Base-by-base conservation (phyloP, 1,140 invertebrate genomes). In the Bradysia coprophila region DNA sequence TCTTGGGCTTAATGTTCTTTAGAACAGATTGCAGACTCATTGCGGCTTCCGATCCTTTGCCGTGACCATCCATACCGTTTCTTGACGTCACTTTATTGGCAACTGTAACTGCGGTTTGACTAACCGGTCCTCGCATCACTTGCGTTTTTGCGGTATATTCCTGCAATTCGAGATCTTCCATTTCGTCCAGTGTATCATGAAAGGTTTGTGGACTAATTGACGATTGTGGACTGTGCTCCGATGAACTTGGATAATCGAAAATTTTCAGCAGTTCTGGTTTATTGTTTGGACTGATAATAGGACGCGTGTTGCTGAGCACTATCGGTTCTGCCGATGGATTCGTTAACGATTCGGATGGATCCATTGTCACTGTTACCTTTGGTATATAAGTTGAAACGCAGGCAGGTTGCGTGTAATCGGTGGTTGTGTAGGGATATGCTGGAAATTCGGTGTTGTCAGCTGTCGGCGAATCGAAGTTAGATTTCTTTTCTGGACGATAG, bases 51-150 rank as follows among this genome's bases (percentile, higher is more conserved):
- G 57, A 59, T 41, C 57, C 57, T 33, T 59, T 55, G 19, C 59
- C 57, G 33, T 55, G 55, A 11, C 21, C 21, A 4, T 38, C 36
- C 18, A 20, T 20, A 4, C 18, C 36, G 18, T 18, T 10, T 20
- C 36, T n/a, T 18, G 36, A 18, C 4, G 36, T 38, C 13, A 38
- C 18, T 39, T 39, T 39, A 39, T 39, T 39, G 4, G 13, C 6
- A 24, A 60, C 52, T 0, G 50, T 49, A 1, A 59, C 69, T 4
- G 75, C 76, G 32, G 70, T 65, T 46, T 75, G 74, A 24, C 67
- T 63, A 21, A 73, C 64, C 1, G 75, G 75, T 3, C 68, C 74
- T 13, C 65, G 62, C 75, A 78, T 77, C 5, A 78, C 73, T 46
- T 67, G 69, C 42, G 69, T 70, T 43, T 72, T 71, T 4, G 71